Evolutionary conservation across 2,113 vertebrate species (phyloP).

Genomic region (Ondatra zibethicus): DNA sequence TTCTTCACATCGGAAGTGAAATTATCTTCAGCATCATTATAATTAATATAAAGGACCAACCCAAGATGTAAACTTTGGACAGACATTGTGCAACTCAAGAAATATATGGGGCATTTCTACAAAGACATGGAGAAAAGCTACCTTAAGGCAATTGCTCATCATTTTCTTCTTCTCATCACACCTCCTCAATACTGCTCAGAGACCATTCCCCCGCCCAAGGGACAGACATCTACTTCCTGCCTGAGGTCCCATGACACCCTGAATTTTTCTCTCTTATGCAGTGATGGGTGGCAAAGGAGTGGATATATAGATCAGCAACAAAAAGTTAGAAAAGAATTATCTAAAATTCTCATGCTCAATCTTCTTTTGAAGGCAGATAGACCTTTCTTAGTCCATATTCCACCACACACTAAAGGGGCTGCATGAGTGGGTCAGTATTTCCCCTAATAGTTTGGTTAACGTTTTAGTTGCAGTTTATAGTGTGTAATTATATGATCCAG

Average conservation of each 20-base stretch:
- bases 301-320: neutral
- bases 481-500: neutral
- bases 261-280: neutral
- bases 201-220: too few relatives aligned
- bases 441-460: neutral
- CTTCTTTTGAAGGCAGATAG: neutral
- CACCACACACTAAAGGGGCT: neutral
- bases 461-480: neutral
- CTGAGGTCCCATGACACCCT: neutral
- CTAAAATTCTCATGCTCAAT: neutral
- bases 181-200: rapidly evolving
- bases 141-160: rapidly evolving
- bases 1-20: neutral
- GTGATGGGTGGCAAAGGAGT: neutral
- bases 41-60: neutral
- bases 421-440: neutral
- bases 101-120: neutral
- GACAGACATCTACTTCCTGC: neutral
- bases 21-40: neutral
- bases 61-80: neutral
- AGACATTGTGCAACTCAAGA: neutral
- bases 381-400: neutral
- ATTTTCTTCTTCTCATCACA: neutral
- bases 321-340: neutral
- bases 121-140: neutral